phyloP scores from a whole-genome alignment of 2,113 vertebrate genomes.

The Colinus virginianus region DNA sequence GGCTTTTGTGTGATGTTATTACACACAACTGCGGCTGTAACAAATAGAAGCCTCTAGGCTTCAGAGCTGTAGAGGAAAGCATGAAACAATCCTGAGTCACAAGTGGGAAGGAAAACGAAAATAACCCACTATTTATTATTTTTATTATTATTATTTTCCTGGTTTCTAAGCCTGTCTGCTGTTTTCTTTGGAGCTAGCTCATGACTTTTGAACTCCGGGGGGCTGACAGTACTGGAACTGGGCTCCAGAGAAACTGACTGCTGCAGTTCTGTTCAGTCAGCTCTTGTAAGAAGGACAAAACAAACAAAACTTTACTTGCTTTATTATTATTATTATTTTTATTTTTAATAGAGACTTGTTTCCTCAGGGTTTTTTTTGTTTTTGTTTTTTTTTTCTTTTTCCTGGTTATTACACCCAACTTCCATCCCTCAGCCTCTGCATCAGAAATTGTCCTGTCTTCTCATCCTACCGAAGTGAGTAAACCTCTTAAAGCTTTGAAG shows the following conservation, averaged over 20 bases:
- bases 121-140: background rate
- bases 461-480: background rate
- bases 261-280: background rate
- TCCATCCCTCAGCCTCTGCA: background rate
- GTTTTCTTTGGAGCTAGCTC: background rate
- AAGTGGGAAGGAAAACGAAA: background rate
- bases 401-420: background rate
- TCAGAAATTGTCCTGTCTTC: background rate
- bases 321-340: background rate
- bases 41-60: background rate
- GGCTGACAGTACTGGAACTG: background rate
- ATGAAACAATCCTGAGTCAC: background rate
- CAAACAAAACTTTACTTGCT: background rate
- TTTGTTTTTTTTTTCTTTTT: background rate
- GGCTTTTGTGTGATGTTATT: background rate
- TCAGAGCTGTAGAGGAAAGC: background rate
- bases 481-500: background rate
- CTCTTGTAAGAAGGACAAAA: background rate
- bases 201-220: background rate
- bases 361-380: background rate
- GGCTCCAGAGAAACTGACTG: background rate
- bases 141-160: conserved; percentile 30
- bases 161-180: background rate
- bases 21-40: background rate
- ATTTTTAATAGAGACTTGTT: background rate